Evolutionary conservation across 2,888 invertebrate species (phyloP).

Genomic region (Cephus spinipes): DNA sequence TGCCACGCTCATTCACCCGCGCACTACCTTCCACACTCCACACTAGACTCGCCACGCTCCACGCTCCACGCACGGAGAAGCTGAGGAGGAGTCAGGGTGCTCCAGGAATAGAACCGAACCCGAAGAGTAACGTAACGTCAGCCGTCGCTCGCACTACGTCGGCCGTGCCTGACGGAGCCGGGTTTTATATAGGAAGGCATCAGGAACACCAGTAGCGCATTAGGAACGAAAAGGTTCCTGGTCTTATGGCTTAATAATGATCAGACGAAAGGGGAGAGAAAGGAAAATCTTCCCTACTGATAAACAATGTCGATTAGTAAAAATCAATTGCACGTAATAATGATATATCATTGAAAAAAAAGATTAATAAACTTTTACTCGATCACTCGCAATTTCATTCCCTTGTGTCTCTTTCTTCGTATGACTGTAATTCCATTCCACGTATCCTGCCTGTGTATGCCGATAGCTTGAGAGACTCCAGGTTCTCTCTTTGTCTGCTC

Average conservation of each 20-base stretch:
- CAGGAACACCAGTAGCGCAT: slow-evolving; percentile 12
- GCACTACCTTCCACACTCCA: slow-evolving; percentile 30
- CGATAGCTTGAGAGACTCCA: not conserved
- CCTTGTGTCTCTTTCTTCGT: not conserved
- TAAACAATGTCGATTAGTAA: not conserved
- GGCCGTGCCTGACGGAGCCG: slow-evolving; percentile 25
- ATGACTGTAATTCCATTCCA: not conserved
- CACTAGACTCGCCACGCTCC: slow-evolving; percentile 44
- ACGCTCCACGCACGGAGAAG: slow-evolving; percentile 55
- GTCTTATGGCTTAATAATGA: not conserved
- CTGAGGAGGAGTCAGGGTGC: slow-evolving; percentile 60
- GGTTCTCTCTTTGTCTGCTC: not conserved
- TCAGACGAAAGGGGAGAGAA: not conserved
- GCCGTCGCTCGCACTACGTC: slow-evolving; percentile 31
- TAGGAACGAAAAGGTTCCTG: slow-evolving; percentile 1
- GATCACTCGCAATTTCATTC: not conserved
- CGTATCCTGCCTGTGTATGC: not conserved
- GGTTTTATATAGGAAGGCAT: slow-evolving; percentile 34
- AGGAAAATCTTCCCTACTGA: not conserved
- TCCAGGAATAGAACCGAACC: slow-evolving; percentile 65
- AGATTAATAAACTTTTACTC: not conserved
- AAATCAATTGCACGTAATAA: not conserved
- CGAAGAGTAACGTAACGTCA: slow-evolving; percentile 44
- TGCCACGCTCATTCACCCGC: slow-evolving; percentile 44
- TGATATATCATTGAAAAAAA: not conserved